phyloP scores from a whole-genome alignment of 2,888 invertebrate species.

The Hetaerina titia region DNA sequence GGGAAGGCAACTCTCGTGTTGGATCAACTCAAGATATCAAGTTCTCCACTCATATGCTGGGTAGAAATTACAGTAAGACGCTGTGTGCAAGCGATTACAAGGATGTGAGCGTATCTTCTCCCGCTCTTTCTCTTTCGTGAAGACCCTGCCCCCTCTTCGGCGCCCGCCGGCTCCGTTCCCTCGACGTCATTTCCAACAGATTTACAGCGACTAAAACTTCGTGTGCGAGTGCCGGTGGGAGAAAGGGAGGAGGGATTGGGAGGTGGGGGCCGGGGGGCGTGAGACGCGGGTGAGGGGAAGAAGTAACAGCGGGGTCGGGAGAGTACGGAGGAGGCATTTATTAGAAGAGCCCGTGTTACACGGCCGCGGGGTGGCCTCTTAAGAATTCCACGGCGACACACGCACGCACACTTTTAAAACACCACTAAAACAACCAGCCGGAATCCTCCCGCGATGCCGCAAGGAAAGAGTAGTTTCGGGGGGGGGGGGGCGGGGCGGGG shows the following conservation, averaged over 20 bases:
- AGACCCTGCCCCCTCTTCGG: neutral
- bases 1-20: too few species aligned
- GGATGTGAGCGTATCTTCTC: neutral
- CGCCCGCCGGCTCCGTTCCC: neutral
- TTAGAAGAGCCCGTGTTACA: neutral
- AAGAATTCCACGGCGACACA: neutral
- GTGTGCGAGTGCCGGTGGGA: neutral
- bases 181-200: neutral
- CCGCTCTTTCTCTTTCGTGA: neutral
- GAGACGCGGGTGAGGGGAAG: neutral
- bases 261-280: too few species aligned
- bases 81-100: neutral
- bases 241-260: neutral
- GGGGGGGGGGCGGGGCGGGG: neutral
- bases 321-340: neutral
- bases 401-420: neutral
- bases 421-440: neutral
- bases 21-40: too few species aligned
- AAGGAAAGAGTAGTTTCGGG: neutral
- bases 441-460: neutral
- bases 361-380: constrained; percentile 26
- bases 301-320: neutral
- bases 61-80: too few species aligned
- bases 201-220: neutral
- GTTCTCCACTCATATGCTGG: too few species aligned